Evolutionary conservation across 2,797 vertebrate species (phyloP), one percentile per base, ranked within the genome.

Genomic region (Bryconaethiops microstoma): DNA sequence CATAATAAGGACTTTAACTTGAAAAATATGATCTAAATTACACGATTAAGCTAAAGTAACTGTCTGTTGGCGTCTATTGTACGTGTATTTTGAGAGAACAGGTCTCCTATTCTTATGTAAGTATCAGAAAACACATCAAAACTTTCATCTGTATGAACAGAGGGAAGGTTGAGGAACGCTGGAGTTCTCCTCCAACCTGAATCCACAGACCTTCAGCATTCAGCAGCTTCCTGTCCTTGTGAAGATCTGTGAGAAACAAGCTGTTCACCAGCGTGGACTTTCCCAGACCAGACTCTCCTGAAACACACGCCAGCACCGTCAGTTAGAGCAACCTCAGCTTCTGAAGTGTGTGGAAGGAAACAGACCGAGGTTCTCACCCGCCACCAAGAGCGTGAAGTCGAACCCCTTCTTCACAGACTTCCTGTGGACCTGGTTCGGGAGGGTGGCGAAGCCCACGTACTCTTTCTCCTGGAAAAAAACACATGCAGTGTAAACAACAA

Each of bases 321-420:
- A 77, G 4, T 21, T 12, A 65, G 55, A 10, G 17, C 14, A 45
- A 21, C 14, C 39, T 14, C n/a, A 60, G 17, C 17, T 29, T 65
- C n/a, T 5, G 21, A n/a, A 7, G 13, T 23, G 16, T 29, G 45
- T 29, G 48, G 10, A 14, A 45, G 16, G 2, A 63, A 29, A 76
- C 19, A 52, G 21, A 63, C n/a, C n/a, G n/a, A n/a, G n/a, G n/a
- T n/a, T n/a, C 94, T 92, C 83, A 99, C 97, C 97, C 78, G 97
- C 97, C 4, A 99, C 97, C 97, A 99, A 98, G 84, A 99, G 94
- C 0, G 97, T 99, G 88, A 99, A 99, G 88, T 98, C 97, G 97
- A 65, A 65, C 14, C 63, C 63, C 8, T 65, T 65, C 35, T 65
- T 65, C 14, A 65, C 63, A 0, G 63, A 65, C 63, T 65, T 65